Evolutionary conservation across 2,888 invertebrate species (phyloP).

Genomic region (Philaethria dido): DNA sequence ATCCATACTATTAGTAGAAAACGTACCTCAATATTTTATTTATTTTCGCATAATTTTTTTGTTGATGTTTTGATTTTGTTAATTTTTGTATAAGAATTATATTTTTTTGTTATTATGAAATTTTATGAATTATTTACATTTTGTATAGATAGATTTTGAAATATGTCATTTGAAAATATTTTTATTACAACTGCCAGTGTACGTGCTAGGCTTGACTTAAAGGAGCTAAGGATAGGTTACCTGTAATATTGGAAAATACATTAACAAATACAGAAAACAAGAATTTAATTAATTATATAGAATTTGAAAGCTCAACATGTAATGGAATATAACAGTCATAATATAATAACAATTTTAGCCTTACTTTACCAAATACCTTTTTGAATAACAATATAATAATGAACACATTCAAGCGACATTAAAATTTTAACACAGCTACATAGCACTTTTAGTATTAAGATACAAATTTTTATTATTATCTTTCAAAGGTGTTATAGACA

Average conservation of each 20-base stretch:
- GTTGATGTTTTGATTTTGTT: neutral
- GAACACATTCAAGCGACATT: constrained; percentile 26
- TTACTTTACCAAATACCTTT: neutral
- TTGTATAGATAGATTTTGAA: constrained; percentile 28
- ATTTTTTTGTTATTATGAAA: constrained; percentile 9
- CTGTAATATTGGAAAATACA: constrained; percentile 30
- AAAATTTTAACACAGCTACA: constrained; percentile 2
- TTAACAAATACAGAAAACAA: constrained; percentile 33
- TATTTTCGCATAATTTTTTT: constrained; percentile 5
- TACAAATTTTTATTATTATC: constrained; percentile 52
- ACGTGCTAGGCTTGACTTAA: neutral
- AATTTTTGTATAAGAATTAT: too few relatives aligned
- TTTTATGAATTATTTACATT: constrained; percentile 18
- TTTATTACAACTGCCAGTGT: constrained; percentile 5
- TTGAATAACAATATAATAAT: constrained; percentile 21
- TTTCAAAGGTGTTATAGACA: constrained; percentile 67
- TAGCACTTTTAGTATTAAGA: constrained; percentile 27
- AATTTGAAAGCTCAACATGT: constrained; percentile 64
- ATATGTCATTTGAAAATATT: constrained; percentile 10
- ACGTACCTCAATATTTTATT: neutral
- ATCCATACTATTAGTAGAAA: neutral
- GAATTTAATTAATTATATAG: constrained; percentile 51
- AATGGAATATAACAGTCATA: constrained; percentile 14
- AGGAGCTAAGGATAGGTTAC: constrained; percentile 15
- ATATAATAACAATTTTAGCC: constrained; percentile 2